Conservation (phyloP, 2,797 vertebrate genomes). For the Sebastes hubbsi region DNA sequence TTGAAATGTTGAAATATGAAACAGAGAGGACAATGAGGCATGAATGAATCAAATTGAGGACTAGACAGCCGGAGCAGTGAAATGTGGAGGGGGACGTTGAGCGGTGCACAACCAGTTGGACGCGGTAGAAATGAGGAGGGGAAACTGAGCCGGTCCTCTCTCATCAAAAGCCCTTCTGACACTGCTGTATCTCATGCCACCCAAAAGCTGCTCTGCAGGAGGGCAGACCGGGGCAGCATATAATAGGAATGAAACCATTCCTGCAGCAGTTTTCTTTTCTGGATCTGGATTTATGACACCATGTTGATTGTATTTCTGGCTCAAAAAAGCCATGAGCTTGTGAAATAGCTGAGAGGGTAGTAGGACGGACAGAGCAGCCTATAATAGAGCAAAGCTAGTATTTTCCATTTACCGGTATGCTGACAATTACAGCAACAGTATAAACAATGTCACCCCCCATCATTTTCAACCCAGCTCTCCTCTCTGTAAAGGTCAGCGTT, state of each 20-base stretch:
- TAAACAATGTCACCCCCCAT: slow-evolving; percentile 32
- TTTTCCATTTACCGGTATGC: slow-evolving; percentile 42
- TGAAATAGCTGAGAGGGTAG: slow-evolving; percentile 36
- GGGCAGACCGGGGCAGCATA: slow-evolving; percentile 5
- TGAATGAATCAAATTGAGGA: slow-evolving; percentile 51
- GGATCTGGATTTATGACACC: slow-evolving; percentile 52
- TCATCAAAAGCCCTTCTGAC: slow-evolving; percentile 43
- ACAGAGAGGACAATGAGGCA: slow-evolving; percentile 47
- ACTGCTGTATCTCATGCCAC: slow-evolving; percentile 24
- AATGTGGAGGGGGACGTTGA: slow-evolving; percentile 9
- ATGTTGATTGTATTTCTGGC: slow-evolving; percentile 49
- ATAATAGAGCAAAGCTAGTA: slow-evolving; percentile 32
- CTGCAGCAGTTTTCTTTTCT: slow-evolving; percentile 23
- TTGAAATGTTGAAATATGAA: slow-evolving; percentile 55
- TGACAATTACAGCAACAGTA: slow-evolving; percentile 38
- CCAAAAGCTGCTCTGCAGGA: slow-evolving; percentile 22
- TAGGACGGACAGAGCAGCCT: neutral
- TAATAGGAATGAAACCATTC: slow-evolving; percentile 26
- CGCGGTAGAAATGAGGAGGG: neutral
- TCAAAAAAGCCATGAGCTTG: slow-evolving; percentile 25
- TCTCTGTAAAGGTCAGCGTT: slow-evolving; percentile 63
- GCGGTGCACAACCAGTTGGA: slow-evolving; percentile 27
- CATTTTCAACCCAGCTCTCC: slow-evolving; percentile 33
- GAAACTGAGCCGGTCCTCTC: neutral
- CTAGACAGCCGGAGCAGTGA: slow-evolving; percentile 9